These are phyloP conservation scores for Subacronicta megacephala DNA, from an alignment of 2,888 invertebrate species.

Conservation along the genomic window DNA sequence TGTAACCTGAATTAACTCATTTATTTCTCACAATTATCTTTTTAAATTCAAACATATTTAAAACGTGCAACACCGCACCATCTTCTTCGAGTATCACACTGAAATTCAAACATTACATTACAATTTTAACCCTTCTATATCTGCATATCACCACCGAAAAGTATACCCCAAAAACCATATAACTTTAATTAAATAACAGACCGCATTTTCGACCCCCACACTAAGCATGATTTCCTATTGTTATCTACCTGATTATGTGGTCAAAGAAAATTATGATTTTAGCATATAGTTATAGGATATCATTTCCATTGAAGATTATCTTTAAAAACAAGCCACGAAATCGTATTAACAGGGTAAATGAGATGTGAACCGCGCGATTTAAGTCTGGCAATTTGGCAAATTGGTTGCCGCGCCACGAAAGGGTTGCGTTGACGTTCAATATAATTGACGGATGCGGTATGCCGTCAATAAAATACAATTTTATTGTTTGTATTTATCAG, in stretches of 20 bases:
- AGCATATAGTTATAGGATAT: slow-evolving; percentile 8
- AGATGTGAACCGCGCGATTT: slow-evolving; percentile 81
- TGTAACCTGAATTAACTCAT: too few species aligned
- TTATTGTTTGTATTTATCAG: neutral
- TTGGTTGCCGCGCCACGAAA: slow-evolving; percentile 58
- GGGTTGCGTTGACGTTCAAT: slow-evolving; percentile 13
- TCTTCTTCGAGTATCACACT: neutral
- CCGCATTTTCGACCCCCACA: slow-evolving; percentile 14
- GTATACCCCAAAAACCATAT: slow-evolving; percentile 32
- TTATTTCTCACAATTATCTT: too few species aligned
- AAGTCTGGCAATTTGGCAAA: slow-evolving; percentile 76
- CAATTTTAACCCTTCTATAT: slow-evolving; percentile 17
- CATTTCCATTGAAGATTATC: slow-evolving; percentile 11
- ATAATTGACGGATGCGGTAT: slow-evolving; percentile 14
- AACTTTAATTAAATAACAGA: slow-evolving; percentile 45
- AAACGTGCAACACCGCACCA: neutral
- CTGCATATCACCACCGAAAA: slow-evolving; percentile 23
- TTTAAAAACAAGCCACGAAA: slow-evolving; percentile 59
- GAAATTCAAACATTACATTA: slow-evolving; percentile 1
- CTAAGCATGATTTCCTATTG: slow-evolving; percentile 20
- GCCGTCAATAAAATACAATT: neutral
- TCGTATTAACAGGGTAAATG: slow-evolving; percentile 79
- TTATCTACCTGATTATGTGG: slow-evolving; percentile 12
- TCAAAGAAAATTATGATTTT: slow-evolving; percentile 33
- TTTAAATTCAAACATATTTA: neutral